Evolutionary conservation across 2,888 invertebrate genomes (phyloP), one percentile per base, ranked within the genome.

Genomic region (Chymomyza fuscimana): DNA sequence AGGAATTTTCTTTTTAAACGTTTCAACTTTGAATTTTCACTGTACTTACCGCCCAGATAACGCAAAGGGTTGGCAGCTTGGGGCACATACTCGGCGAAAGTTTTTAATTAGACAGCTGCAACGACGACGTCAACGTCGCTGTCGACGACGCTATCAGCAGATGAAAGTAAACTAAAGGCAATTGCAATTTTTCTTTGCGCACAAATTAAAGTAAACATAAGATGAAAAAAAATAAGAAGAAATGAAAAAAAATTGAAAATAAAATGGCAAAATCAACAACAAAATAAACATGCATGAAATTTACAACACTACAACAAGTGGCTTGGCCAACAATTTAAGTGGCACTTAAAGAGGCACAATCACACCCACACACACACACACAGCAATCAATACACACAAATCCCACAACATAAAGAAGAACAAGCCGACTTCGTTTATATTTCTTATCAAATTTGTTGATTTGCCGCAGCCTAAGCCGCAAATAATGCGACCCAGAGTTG

Each of bases 361-460:
- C 54, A 54, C 54, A 19, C 22, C 1, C 12, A 61, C 74, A 85
- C 69, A 56, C 68, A 58, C 52, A 63, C 25, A 63, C 25, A 51
- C 50, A 16, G 40, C 12, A n/a, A 62, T 32, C 40, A 25, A 58
- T 58, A 66, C 63, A 65, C 25, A 65, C 40, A 58, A 61, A 54
- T 16, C 19, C 54, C 54, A 19, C 5, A 19, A 72, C 66, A 51
- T 52, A 19, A 46, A 60, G 59, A 77, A 54, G 54, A 36, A 52
- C 64, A 58, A 54, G 58, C 61, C 58, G 60, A 70, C 22, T 58
- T 64, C 77, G 87, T 82, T 86, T 86, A 80, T 81, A 78, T 82
- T 87, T 84, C 81, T 87, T 87, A 86, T 86, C 81, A 84, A 88
- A 86, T 87, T 87, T 83, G 85, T 86, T 86, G 86, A 87, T 88